Evolutionary conservation across 1,140 invertebrate genomes (phyloP), one percentile per base, ranked within the genome.

Genomic region (Macrosteles quadrilineatus): DNA sequence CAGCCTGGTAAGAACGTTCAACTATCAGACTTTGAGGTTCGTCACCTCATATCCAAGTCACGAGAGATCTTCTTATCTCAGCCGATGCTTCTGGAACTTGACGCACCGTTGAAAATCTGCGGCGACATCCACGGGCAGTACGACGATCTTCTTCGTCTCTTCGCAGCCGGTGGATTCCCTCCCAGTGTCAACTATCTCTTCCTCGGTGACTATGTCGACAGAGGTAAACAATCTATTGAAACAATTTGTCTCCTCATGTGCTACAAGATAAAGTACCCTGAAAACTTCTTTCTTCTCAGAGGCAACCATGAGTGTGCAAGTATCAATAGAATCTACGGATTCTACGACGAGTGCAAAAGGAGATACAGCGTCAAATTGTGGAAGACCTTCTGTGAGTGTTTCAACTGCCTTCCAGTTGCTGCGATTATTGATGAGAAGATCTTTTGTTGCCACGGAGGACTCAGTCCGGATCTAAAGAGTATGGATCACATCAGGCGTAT

Each of bases 111-210:
- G 21, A 90, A 89, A 78, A 89, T 90, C 71, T 90, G 88, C 80
- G 88, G 96, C 95, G 72, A 73, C 53, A 67, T 71, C 17, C 72
- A 98, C 79, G 96, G 96, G 27, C 92, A 96, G 79, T 98, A 97
- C 81, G 87, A 87, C 76, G 96, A 98, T 83, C 84, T 98, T 62
- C 82, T 98, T 75, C 87, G 96, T 76, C 82, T 98, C 59, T 98
- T 98, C 82, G 95, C 98, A 82, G 97, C 97, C 81, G 96, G 95
- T 59, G 95, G 95, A n/a, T 98, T 97, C 80, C 96, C 96, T 62
- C 96, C 96, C 53, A 94, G 96, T 80, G 91, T 93, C 66, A 98
- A 98, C 80, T 98, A 98, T 82, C 83, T 98, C 73, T 98, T 98
- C 82, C 86, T 98, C 43, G 96, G 96, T 31, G 94, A 96, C 82